Evolutionary conservation across 1,140 invertebrate species (phyloP), one percentile per base, ranked within the genome.

Genomic region (Scylla paramamosain): DNA sequence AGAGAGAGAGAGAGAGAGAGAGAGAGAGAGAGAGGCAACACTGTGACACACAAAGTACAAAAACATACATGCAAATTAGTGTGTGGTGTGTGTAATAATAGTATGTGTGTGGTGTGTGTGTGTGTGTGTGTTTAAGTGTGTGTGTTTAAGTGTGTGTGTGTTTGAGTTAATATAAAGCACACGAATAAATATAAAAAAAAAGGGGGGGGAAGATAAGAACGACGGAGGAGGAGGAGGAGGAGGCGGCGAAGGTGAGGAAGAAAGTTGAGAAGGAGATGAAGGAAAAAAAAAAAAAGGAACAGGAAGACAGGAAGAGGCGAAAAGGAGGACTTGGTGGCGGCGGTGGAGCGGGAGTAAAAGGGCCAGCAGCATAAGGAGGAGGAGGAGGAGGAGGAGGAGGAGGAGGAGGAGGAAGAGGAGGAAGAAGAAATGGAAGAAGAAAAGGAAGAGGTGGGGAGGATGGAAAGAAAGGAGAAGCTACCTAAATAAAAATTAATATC

Each of bases 1-100:
- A 77, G 67, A 77, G 67, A 77, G 67, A 77, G 67, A 77, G 25
- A n/a, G 67, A 77, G 67, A 77, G 67, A 77, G 67, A 77, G 67
- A 77, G 67, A 77, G 67, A 77, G 67, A 77, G 67, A 77, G 67
- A 77, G 59, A 25, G 20, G 14, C 10, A 77, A 82, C 16, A 20
- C 77, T 25, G 16, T 4, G 16, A 82, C 77, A 82, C 28, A 82
- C 77, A 82, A 20, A 82, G 77, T 25, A 20, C 16, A 25, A 82
- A 25, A 82, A 8, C 28, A 82, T 82, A 82, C 28, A 82, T 28
- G 7, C 16, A 25, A 82, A 25, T 25, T 82, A 82, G 4, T 25
- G 16, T 25, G 16, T 25, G 16, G 25, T 77, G 25, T 77, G 25
- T 77, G 25, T 77, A 77, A n/a, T n/a, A n/a, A n/a, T n/a, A n/a